Base-by-base conservation (phyloP, 2,113 vertebrate species). In the Bolborhynchus lineola region DNA sequence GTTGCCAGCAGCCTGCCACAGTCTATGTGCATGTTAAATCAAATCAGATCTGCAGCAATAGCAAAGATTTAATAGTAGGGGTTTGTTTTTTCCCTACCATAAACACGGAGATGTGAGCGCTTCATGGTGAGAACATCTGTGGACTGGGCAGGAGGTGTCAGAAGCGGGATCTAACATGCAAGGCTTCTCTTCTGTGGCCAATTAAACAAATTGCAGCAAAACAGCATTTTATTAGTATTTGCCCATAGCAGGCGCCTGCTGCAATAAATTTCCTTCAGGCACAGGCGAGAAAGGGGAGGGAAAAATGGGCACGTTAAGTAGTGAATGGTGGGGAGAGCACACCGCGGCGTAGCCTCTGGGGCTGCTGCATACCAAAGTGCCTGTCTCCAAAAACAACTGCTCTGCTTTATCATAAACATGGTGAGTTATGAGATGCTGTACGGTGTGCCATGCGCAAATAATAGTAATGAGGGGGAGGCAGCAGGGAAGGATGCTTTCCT, bases 141-240 rank as follows among this genome's bases (percentile, higher is more conserved):
- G 98, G 96, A 96, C 92, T 62, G 92, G 96, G 97, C 96, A 96
- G 97, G 95, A 95, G 95, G 82, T 85, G 76, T 82, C 96, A 90
- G 90, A 41, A 83, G 95, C 97, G 96, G 95, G 93, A 89, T 92
- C 93, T 92, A 44, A 86, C 95, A 87, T 70, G 89, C 96, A 64
- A 97, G 97, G 97, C 96, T 87, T 98, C 97, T 98, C 98, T 98
- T 98, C 98, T 98, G 98, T 98, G 99, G 98, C 98, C 98, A 99
- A 99, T 99, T 99, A 99, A 99, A 98, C 98, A 98, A 98, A 99
- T 98, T 98, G 99, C 98, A 98, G 97, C 98, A 98, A 98, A 99
- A 98, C 97, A 98, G 97, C 98, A 98, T 99, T 99, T 99, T 99
- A 99, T 99, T 99, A 98, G 98, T 98, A 98, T 99, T 99, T 98